Evolutionary conservation across 2,797 vertebrate genomes (phyloP), one percentile per base, ranked within the genome.

Genomic region (Chromis chromis): DNA sequence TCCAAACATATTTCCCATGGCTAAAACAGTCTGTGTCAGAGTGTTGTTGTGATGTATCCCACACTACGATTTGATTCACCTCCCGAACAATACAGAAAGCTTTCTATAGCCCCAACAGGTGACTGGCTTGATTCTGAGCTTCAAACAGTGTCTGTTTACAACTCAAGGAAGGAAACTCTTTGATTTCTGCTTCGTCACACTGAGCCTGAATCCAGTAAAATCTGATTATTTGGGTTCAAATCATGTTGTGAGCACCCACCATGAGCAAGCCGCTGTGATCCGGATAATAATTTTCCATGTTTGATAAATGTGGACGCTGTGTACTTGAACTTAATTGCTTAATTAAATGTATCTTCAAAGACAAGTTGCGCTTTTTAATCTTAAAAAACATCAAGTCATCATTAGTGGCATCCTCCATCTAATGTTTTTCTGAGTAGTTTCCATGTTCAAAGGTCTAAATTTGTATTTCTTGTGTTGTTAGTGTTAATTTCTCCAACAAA

Each of bases 141-240:
- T 42, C 12, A 54, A n/a, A 27, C 17, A 4, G 8, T 12, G 25
- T 39, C 36, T 49, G 11, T 14, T 6, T 48, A 14, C 6, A 1
- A 33, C 42, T 50, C 39, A 57, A 3, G 16, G 48, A 44, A 44
- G 28, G 42, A 52, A 70, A 70, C 11, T 11, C 46, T 61, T 46
- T 63, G 64, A 76, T 70, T 54, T 76, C 65, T 83, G 58, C 76
- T 59, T 64, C 68, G 59, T 79, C 68, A 62, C 59, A 44, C 49
- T 22, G 56, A 75, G 58, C 57, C 16, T 61, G 50, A 63, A 44
- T 78, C 49, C 22, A 50, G 21, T 2, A 31, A 40, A 28, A 42
- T 39, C 31, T 4, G 33, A 24, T 65, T 73, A 5, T 39, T 21
- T 31, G 11, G 21, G 5, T 69, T 48, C 17, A 74, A 21, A 63